Percentiles rank a stretch among this genome's conserved stretches.
Evolutionary conservation across 2,797 vertebrate genomes (phyloP).

Genomic region (Girardinus metallicus): DNA sequence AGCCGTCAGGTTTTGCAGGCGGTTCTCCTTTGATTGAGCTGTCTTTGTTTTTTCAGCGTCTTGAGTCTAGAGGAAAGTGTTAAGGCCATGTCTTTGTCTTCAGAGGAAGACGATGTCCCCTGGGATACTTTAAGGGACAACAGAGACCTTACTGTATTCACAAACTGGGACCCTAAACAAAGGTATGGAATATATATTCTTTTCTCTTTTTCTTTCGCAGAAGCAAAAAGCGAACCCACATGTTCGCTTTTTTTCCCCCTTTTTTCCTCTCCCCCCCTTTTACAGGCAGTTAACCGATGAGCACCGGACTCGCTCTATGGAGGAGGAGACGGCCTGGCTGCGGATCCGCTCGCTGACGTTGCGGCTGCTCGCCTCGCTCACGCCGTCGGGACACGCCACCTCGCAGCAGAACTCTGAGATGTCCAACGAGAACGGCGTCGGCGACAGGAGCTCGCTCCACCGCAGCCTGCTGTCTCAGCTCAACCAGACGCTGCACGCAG

Average conservation of each 20-base stretch:
- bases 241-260: background rate
- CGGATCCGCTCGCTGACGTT: slow-evolving; percentile 90
- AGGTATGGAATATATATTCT: slow-evolving; percentile 69
- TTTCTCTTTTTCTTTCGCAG: background rate
- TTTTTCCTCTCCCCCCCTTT: background rate
- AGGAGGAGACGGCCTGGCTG: slow-evolving; percentile 93
- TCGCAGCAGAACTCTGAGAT: slow-evolving; percentile 88
- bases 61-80: slow-evolving; percentile 94
- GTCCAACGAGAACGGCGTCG: slow-evolving; percentile 89
- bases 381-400: slow-evolving; percentile 78
- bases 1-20: too few relatives aligned
- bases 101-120: slow-evolving; percentile 97
- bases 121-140: slow-evolving; percentile 95
- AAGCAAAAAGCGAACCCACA: background rate
- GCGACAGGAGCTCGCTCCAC: slow-evolving; percentile 82
- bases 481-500: slow-evolving; percentile 83
- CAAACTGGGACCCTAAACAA: slow-evolving; percentile 93
- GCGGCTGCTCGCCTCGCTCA: slow-evolving; percentile 87
- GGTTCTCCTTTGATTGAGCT: background rate
- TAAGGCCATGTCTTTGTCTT: slow-evolving; percentile 93
- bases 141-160: slow-evolving; percentile 94
- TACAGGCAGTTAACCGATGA: slow-evolving; percentile 88
- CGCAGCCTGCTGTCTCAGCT: slow-evolving; percentile 86
- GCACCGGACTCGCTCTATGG: slow-evolving; percentile 86
- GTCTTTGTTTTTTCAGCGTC: slow-evolving; percentile 47